Percentiles rank a stretch among this genome's conserved stretches.
phyloP scores from a whole-genome alignment of 30 jellyfish, hydroid and myxozoan genomes.

The Pelagia noctiluca region DNA sequence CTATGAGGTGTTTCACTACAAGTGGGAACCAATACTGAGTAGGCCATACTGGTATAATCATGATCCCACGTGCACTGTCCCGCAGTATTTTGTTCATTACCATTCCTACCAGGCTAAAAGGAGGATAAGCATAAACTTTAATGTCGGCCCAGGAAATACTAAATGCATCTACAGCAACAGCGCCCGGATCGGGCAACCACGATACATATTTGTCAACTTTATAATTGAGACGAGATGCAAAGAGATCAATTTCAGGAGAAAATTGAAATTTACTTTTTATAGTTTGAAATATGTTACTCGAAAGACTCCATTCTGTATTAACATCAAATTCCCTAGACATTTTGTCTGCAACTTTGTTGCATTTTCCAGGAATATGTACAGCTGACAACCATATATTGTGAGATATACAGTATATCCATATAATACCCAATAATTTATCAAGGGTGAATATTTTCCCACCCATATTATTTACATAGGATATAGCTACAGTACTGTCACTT shows the following conservation, averaged over 20 bases:
- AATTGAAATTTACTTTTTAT: no score
- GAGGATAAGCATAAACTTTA: constrained; percentile 35
- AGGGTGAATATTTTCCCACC: background rate
- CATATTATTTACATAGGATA: background rate
- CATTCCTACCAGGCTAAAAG: constrained; percentile 17
- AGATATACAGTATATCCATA: background rate
- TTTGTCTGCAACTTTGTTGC: constrained; percentile 6
- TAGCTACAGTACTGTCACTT: background rate
- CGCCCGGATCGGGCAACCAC: constrained; percentile 47
- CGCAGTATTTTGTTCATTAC: background rate
- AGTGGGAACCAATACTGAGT: constrained; percentile 49
- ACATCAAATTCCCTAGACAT: no score
- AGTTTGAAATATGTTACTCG: no score
- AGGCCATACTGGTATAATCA: constrained; percentile 39
- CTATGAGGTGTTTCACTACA: background rate
- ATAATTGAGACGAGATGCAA: constrained; percentile 17
- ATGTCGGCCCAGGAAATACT: constrained; percentile 1
- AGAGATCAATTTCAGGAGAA: constrained; percentile 11
- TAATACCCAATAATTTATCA: no score
- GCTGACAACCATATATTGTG: background rate
- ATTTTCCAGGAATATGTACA: background rate
- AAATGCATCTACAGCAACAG: constrained; percentile 47
- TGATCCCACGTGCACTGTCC: constrained; percentile 27
- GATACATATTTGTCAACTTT: background rate
- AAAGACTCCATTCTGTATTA: no score